Base-by-base conservation (phyloP, 1,140 invertebrate species). In the Heterodera carotae region DNA sequence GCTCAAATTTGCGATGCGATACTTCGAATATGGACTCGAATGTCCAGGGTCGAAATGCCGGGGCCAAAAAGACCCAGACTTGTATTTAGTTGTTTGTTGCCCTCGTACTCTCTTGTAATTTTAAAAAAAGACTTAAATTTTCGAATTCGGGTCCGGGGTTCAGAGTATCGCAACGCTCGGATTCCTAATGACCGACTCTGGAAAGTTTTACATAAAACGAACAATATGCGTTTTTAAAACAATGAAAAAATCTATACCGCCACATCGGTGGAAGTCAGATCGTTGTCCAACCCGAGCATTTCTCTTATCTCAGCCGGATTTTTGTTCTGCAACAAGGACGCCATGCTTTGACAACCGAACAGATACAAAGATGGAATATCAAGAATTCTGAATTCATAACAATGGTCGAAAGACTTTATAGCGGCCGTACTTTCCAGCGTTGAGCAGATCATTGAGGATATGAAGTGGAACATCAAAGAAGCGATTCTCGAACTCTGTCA, bases 291-390 rank as follows among this genome's bases (percentile, higher is more conserved):
- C 18, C 79, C 80, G 15, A 84, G 74, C 33, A 82, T 39, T 27
- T 48, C 77, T 15, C 80, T 82, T n/a, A 81, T 67, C 31, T 84
- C 79, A 18, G 81, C 83, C 12, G 82, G 67, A 15, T 81, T 67
- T 69, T 82, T 80, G 22, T 69, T 69, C 56, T 81, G 81, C 31
- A 81, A 39, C 31, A 78, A 36, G 15, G 36, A 48, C 48, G 80
- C 80, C 31, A 73, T 64, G 12, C 62, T 43, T 56, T 81, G 83
- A 39, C 83, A 84, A 0, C 68, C 56, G 36, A 29, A 81, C 22
- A 81, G n/a, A 67, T 84, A 81, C 25, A 81, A 66, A 22, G 80
- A 84, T 25, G 33, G 31, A 33, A 81, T 75, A 59, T 81, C 68
- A 22, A 81, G 29, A 33, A 39, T 74, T 31, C 81, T 79, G 36